Conservation (phyloP, 1,140 invertebrate species). For the Trichogramma pretiosum region DNA sequence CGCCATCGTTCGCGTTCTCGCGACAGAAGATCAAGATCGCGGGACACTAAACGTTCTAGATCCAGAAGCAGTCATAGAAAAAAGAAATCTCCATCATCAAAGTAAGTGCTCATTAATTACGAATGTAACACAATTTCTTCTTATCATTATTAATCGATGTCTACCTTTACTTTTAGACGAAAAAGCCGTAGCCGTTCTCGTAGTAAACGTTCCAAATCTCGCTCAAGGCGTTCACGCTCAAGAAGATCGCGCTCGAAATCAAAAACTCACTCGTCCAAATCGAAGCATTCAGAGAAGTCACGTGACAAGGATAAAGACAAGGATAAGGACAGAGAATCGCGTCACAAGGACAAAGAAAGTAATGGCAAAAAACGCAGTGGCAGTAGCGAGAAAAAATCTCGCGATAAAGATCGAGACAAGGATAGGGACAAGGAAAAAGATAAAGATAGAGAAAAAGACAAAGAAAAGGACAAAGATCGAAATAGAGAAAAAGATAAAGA, state of each 20-base stretch:
- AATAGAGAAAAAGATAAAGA: conserved; percentile 16
- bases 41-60: conserved; percentile 50
- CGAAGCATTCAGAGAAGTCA: conserved; percentile 42
- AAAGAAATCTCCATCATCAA: conserved; percentile 5
- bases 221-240: conserved; percentile 36
- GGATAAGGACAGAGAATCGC: conserved; percentile 34
- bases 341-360: conserved; percentile 41
- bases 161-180: conserved; percentile 21
- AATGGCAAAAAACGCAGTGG: conserved; percentile 38
- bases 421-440: conserved; percentile 37
- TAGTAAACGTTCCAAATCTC: conserved; percentile 44
- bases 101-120: conserved; percentile 26
- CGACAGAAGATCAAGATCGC: conserved; percentile 29
- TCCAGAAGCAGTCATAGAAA: conserved; percentile 41
- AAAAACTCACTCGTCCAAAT: conserved; percentile 40
- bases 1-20: conserved; percentile 33
- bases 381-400: no score
- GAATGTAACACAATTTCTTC: conserved; percentile 21
- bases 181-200: conserved; percentile 44
- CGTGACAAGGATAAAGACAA: conserved; percentile 38
- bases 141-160: not conserved
- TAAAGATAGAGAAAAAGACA: conserved; percentile 35
- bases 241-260: conserved; percentile 40
- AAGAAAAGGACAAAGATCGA: conserved; percentile 28
- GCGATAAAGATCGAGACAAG: conserved; percentile 36